phyloP scores from a whole-genome alignment of 2,888 invertebrate species.

The Epiblema foenella region DNA sequence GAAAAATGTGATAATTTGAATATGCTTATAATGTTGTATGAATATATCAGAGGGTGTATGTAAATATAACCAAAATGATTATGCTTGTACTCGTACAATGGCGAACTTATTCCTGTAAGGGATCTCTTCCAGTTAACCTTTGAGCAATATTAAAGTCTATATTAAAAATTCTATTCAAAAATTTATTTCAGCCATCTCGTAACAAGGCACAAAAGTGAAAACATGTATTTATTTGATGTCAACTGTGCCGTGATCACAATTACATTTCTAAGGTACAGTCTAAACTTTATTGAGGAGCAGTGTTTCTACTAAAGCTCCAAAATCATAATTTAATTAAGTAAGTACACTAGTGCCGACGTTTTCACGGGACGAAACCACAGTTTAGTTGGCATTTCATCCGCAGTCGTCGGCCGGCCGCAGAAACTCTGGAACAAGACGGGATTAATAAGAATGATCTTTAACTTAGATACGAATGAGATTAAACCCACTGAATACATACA shows the following conservation, averaged over 20 bases:
- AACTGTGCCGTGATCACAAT: neutral
- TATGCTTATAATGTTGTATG: too few species aligned
- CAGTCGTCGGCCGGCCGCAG: constrained; percentile 26
- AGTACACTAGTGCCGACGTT: constrained; percentile 2
- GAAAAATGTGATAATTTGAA: too few species aligned
- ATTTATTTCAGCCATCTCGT: too few species aligned
- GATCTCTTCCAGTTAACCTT: too few species aligned
- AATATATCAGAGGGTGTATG: too few species aligned
- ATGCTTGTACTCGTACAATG: too few species aligned
- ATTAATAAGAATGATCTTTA: constrained; percentile 56
- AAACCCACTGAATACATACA: constrained; percentile 57
- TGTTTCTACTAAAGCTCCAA: neutral
- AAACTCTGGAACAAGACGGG: constrained; percentile 49
- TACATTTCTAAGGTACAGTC: neutral
- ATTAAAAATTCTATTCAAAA: too few species aligned
- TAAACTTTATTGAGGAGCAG: neutral
- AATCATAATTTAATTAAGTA: constrained; percentile 17
- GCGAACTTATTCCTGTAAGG: too few species aligned
- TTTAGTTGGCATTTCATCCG: constrained; percentile 36
- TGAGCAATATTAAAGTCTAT: too few species aligned
- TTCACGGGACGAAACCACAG: constrained; percentile 36
- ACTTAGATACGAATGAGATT: constrained; percentile 55
- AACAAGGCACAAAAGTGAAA: too few species aligned
- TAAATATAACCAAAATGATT: too few species aligned
- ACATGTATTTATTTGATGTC: too few species aligned